Percentiles rank a stretch among this genome's conserved stretches.
Conservation (phyloP, 2,888 invertebrate species). For the Stenichneumon culpator region DNA sequence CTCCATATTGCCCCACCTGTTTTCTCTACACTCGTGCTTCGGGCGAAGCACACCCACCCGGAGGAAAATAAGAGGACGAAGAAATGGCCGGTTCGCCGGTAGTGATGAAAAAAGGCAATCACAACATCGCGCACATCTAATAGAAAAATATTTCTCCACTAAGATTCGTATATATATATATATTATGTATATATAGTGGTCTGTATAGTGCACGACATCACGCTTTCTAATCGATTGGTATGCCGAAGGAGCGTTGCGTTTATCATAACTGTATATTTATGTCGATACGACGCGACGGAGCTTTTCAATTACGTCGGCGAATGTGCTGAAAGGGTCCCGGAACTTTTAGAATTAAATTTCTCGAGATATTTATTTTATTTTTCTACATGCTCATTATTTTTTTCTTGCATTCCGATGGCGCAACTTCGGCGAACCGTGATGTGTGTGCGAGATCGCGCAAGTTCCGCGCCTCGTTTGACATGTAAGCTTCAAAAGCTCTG, state of each 20-base stretch:
- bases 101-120: conserved; percentile 20
- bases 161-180: neutral
- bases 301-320: conserved; percentile 28
- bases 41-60: neutral
- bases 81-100: neutral
- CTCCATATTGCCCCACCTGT: neutral
- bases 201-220: neutral
- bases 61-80: neutral
- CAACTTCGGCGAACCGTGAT: neutral
- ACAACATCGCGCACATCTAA: conserved; percentile 18
- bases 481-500: too few relatives aligned
- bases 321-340: neutral
- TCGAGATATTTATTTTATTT: neutral
- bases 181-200: too few relatives aligned
- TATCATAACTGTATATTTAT: conserved; percentile 18
- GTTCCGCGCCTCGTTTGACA: too few relatives aligned
- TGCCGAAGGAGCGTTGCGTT: conserved; percentile 1
- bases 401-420: neutral
- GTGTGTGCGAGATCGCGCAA: too few relatives aligned
- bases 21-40: neutral
- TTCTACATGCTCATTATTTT: neutral
- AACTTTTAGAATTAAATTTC: neutral
- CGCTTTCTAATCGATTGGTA: conserved; percentile 11
- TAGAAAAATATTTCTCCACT: conserved; percentile 34
- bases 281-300: conserved; percentile 20